Conservation (phyloP, 2,113 vertebrate genomes). For the Megalops atlanticus region DNA sequence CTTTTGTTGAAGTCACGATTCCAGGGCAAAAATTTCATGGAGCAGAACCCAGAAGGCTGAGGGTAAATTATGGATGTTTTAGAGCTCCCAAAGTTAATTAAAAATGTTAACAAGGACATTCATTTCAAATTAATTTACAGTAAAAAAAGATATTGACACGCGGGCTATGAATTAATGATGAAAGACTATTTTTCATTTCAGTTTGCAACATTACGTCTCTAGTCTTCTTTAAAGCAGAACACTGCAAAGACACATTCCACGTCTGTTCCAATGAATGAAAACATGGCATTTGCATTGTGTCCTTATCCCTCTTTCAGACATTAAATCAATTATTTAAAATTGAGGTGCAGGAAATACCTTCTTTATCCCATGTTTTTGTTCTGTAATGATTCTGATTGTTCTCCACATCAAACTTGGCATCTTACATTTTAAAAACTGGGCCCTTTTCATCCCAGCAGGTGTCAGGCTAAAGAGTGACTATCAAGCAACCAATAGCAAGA, state of each 20-base stretch:
- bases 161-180: not conserved
- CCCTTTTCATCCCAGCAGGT: too few relatives aligned
- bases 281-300: not conserved
- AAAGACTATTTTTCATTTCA: slow-evolving; percentile 1
- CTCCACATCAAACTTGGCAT: too few relatives aligned
- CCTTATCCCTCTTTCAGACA: not conserved
- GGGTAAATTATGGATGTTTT: not conserved
- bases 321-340: not conserved
- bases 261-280: not conserved
- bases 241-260: not conserved
- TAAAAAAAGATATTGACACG: not conserved
- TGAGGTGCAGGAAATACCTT: not conserved
- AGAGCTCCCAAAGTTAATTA: not conserved
- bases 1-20: not conserved
- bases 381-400: too few relatives aligned
- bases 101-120: slow-evolving; percentile 1
- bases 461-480: too few relatives aligned
- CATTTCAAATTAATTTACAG: not conserved
- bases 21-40: not conserved
- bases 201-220: not conserved
- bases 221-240: not conserved
- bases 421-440: too few relatives aligned
- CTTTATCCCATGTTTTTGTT: too few relatives aligned
- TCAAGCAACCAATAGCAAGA: too few relatives aligned
- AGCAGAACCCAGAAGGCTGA: not conserved